Base-by-base conservation (phyloP, 2,113 vertebrate species). In the Paraplagusia blochii region DNA sequence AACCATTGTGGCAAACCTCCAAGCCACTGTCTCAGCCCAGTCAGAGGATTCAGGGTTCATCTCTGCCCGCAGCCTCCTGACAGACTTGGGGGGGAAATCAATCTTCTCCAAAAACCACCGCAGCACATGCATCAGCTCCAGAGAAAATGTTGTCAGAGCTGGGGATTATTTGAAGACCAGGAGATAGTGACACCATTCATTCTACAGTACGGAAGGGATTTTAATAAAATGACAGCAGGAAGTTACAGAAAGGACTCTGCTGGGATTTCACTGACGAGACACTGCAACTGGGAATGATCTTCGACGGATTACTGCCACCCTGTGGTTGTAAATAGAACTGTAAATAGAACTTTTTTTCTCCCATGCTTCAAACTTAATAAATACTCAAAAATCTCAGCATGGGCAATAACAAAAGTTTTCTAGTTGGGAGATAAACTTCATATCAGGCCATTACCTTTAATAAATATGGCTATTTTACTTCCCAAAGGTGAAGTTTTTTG, bases 1-100 rank as follows among this genome's bases (percentile, higher is more conserved):
- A 83, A 83, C 85, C 84, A 83, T 69, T 79, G 85, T 82, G 88
- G 86, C 86, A 63, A 77, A 85, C 78, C 81, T 78, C 86, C 86
- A 87, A 81, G 80, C 82, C 88, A 76, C 76, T 82, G 84, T 87
- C 85, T 89, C 76, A 80, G 76, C 77, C 49, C 75, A 79, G 76
- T 70, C 65, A 53, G 44, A 74, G 71, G 65, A 64, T 47, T 65
- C 33, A 63, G 61, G 68, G 75, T 79, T 77, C 59, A 69, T 73
- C 45, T 3, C 59, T 48, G 53, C 44, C 79, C 62, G n/a, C 78
- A 82, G 70, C 69, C 76, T 81, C 52, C 61, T 72, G 69, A 40
- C 45, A 29, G 16, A 63, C 67, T 60, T 58, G 48, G 35, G 48
- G 35, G 16, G 51, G 50, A 59, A 49, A 47, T 79, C 66, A 77